These are phyloP conservation scores for Stenolophus ochropezus DNA, from an alignment of 2,888 invertebrate species.

Conservation along the genomic window DNA sequence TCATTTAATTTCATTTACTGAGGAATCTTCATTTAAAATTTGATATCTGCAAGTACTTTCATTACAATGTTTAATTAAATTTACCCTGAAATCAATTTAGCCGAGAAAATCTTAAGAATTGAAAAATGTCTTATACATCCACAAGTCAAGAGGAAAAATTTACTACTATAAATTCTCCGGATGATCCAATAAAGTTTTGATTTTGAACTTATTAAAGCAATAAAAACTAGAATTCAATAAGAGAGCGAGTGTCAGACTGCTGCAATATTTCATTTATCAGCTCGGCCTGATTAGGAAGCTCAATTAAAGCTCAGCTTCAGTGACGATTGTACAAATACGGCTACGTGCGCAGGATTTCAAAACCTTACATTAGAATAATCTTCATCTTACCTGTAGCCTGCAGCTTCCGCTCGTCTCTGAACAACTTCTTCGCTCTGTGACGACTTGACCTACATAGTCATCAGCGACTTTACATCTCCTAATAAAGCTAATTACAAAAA, in stretches of 20 bases:
- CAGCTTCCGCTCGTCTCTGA: no score
- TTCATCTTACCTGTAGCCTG: not conserved
- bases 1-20: not conserved
- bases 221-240: conserved; percentile 37
- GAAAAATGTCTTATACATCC: conserved; percentile 22
- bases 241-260: conserved; percentile 15
- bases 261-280: conserved; percentile 35
- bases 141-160: conserved; percentile 16
- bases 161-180: conserved; percentile 26
- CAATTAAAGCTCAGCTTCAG: not conserved
- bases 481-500: no score
- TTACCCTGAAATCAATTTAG: conserved; percentile 7
- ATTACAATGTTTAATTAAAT: conserved; percentile 16
- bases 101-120: conserved; percentile 6
- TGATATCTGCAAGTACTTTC: not conserved
- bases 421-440: no score
- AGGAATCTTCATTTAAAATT: not conserved
- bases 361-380: not conserved
- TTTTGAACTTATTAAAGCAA: conserved; percentile 45
- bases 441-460: no score
- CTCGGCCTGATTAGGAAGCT: not conserved
- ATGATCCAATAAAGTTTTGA: conserved; percentile 35
- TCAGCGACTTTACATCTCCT: no score
- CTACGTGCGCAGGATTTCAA: not conserved
- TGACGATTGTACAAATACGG: not conserved